Percentiles rank a stretch among this genome's conserved stretches.
These are phyloP conservation scores for Euzophera pinguis DNA, from an alignment of 2,888 invertebrate genomes.

Conservation along the genomic window DNA sequence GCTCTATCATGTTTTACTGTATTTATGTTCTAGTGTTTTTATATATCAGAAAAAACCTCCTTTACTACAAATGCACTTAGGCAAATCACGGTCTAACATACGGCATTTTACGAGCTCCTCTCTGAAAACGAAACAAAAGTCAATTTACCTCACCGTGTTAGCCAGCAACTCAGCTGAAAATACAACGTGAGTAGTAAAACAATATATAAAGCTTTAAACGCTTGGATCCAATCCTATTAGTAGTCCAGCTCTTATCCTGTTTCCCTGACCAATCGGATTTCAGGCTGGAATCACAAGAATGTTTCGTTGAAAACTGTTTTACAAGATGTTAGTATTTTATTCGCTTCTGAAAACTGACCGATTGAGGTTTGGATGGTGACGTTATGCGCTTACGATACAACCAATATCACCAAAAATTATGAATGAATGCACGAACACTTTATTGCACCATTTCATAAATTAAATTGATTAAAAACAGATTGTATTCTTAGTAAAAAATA, in stretches of 20 bases:
- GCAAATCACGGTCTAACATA: not conserved
- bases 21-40: too few species aligned
- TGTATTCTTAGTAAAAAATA: too few species aligned
- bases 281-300: not conserved
- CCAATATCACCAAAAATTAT: too few species aligned
- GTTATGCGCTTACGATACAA: too few species aligned
- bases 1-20: too few species aligned
- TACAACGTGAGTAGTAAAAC: constrained; percentile 13
- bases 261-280: constrained; percentile 10
- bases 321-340: not conserved
- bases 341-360: too few species aligned
- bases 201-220: constrained; percentile 8
- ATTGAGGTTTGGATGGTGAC: too few species aligned
- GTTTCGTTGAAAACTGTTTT: not conserved
- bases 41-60: too few species aligned
- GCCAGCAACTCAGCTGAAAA: constrained; percentile 14
- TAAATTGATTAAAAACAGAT: too few species aligned
- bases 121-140: constrained; percentile 1
- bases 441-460: too few species aligned
- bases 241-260: constrained; percentile 4
- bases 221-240: constrained; percentile 11
- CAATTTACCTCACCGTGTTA: constrained; percentile 7
- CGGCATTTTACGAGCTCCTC: not conserved
- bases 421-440: too few species aligned
- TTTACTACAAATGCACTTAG: too few species aligned